phyloP scores from a whole-genome alignment of 2,113 vertebrate species.

The Phylloscopus trochiloides region DNA sequence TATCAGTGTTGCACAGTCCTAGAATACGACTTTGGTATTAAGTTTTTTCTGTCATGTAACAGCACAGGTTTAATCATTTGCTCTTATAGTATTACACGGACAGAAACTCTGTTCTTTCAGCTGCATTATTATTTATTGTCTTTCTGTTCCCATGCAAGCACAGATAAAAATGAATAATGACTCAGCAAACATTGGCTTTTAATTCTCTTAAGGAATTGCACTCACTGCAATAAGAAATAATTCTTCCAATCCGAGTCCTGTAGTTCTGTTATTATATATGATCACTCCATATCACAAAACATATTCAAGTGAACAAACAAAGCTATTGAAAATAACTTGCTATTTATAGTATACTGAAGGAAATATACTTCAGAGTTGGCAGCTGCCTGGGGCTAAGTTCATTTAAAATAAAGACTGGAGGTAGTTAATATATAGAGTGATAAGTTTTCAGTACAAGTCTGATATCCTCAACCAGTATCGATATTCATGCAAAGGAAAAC shows the following conservation, averaged over 20 bases:
- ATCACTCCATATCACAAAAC: background rate
- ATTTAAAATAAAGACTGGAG: background rate
- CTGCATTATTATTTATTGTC: background rate
- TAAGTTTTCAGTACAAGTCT: background rate
- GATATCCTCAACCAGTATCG: background rate
- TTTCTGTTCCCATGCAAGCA: background rate
- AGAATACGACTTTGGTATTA: background rate
- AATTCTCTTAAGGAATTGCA: background rate
- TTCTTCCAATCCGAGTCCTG: background rate
- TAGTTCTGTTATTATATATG: background rate
- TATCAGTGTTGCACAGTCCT: background rate
- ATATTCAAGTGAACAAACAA: background rate
- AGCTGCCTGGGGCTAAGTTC: background rate
- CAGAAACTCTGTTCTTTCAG: background rate
- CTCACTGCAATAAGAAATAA: background rate
- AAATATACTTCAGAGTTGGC: background rate
- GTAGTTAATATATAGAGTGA: background rate
- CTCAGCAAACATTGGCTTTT: background rate
- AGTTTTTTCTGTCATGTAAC: background rate
- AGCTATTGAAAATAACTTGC: background rate
- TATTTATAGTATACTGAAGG: background rate
- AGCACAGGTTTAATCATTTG: background rate
- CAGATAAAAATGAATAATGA: background rate
- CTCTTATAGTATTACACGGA: background rate
- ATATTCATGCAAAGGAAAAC: background rate